These are phyloP conservation scores for Callimorpha dominula DNA, from an alignment of 2,888 invertebrate genomes.

Conservation along the genomic window DNA sequence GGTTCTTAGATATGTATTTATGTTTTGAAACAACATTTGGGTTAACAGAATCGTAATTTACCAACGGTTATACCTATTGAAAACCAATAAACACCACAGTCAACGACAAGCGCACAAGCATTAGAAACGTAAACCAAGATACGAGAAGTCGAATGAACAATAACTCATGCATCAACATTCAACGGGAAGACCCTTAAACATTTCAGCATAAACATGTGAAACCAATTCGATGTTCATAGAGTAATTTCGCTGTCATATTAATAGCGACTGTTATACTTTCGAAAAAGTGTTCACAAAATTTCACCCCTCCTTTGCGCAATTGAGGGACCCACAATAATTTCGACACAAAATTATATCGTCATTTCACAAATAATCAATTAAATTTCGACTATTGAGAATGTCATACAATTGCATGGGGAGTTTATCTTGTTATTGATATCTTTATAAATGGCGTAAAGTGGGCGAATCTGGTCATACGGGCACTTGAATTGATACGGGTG, in stretches of 20 bases:
- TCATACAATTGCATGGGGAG: conserved; percentile 64
- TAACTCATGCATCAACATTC: conserved; percentile 40
- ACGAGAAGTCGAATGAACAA: conserved; percentile 38
- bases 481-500: conserved; percentile 78
- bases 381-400: conserved; percentile 70
- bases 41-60: conserved; percentile 71
- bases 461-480: conserved; percentile 81
- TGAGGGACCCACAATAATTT: conserved; percentile 64
- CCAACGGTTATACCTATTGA: conserved; percentile 63
- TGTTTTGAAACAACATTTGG: conserved; percentile 69
- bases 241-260: conserved; percentile 1
- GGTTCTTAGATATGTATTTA: conserved; percentile 68
- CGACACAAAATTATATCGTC: conserved; percentile 69
- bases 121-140: conserved; percentile 44
- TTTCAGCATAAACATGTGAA: conserved; percentile 9
- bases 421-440: conserved; percentile 84
- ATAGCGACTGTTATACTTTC: conserved; percentile 12
- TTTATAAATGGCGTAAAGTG: conserved; percentile 82
- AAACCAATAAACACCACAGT: conserved; percentile 61
- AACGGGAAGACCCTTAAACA: conserved; percentile 24
- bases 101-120: conserved; percentile 46
- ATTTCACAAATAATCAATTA: conserved; percentile 82
- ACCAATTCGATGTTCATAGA: conserved; percentile 2
- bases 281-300: conserved; percentile 16
- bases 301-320: conserved; percentile 40